Percentiles rank a stretch among this genome's conserved stretches.
Evolutionary conservation across 2,113 vertebrate species (phyloP).

Genomic region (Choloepus hoffmanni): DNA sequence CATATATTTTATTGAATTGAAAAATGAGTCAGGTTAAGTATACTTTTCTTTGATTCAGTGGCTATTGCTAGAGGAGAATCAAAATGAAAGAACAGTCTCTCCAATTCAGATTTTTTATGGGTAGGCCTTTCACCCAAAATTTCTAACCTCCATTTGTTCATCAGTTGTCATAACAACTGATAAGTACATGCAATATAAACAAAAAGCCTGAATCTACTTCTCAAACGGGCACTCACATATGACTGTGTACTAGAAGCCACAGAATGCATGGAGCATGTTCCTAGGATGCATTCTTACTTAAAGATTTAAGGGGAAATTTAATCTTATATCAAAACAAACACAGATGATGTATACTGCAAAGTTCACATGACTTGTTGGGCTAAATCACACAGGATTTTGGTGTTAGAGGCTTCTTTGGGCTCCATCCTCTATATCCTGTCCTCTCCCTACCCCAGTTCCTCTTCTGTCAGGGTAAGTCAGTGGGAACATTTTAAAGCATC

Average conservation of each 20-base stretch:
- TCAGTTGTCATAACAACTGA: background rate
- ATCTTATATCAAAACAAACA: slow-evolving; percentile 40
- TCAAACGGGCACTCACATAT: background rate
- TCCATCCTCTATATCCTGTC: background rate
- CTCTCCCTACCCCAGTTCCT: rapidly evolving
- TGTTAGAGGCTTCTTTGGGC: background rate
- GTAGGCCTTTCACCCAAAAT: background rate
- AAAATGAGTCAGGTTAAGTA: background rate
- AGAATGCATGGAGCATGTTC: background rate
- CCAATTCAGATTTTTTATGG: background rate
- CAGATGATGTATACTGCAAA: background rate
- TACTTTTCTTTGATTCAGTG: slow-evolving; percentile 6
- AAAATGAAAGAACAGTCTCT: background rate
- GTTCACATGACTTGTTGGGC: background rate
- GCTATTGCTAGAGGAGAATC: background rate
- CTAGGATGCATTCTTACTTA: background rate
- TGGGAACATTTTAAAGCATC: background rate
- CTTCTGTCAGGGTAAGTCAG: background rate
- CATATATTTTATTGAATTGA: background rate
- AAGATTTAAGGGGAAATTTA: background rate
- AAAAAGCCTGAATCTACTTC: background rate
- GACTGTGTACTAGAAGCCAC: background rate
- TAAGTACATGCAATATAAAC: background rate
- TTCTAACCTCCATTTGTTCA: background rate
- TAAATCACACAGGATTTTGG: background rate